Evolutionary conservation across 2,888 invertebrate genomes (phyloP).

Genomic region (Ophraella communa): DNA sequence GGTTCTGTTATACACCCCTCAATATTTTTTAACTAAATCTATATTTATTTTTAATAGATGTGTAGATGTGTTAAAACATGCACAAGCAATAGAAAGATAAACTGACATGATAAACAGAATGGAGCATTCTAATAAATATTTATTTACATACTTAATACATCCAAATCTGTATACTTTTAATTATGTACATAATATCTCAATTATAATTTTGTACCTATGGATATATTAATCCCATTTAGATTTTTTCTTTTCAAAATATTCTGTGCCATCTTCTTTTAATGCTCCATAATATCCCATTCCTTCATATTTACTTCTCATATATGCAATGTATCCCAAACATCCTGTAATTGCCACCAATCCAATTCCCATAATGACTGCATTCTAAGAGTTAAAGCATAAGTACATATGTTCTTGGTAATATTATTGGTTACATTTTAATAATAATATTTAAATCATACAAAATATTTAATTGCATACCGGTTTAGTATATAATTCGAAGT

Average conservation of each 20-base stretch:
- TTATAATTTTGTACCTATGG: neutral
- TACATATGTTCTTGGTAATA: too few species aligned
- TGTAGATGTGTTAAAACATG: too few species aligned
- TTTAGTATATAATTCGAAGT: conserved; percentile 88
- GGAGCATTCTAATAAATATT: too few species aligned
- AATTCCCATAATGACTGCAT: conserved; percentile 82
- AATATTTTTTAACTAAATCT: too few species aligned
- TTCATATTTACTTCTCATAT: conserved; percentile 84
- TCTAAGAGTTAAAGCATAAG: conserved; percentile 69
- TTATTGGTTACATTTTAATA: too few species aligned
- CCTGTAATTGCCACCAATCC: conserved; percentile 78
- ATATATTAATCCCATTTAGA: conserved; percentile 75
- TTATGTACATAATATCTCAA: too few species aligned
- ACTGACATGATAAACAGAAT: too few species aligned
- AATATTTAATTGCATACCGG: conserved; percentile 71
- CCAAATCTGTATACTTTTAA: too few species aligned
- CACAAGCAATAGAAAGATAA: too few species aligned
- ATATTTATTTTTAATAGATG: too few species aligned
- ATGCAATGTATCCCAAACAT: conserved; percentile 81
- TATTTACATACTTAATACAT: too few species aligned
- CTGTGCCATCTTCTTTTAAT: conserved; percentile 77
- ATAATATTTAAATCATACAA: neutral
- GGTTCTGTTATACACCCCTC: too few species aligned
- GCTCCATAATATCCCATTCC: conserved; percentile 81
- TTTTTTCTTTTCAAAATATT: conserved; percentile 75